phyloP scores from a whole-genome alignment of 2,113 vertebrate genomes.

The Prietella phreatophila region DNA sequence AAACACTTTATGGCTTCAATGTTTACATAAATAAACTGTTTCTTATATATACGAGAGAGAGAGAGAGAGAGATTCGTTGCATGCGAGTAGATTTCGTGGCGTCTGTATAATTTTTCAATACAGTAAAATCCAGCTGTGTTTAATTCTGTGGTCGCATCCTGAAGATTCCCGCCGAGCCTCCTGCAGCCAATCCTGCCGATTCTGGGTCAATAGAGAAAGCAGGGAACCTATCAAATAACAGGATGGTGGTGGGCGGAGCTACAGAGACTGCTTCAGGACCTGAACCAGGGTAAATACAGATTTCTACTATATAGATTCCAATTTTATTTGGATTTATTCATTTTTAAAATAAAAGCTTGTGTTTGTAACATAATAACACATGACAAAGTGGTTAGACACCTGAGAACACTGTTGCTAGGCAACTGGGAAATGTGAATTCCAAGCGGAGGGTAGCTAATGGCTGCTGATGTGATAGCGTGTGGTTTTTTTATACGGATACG shows the following conservation, averaged over 20 bases:
- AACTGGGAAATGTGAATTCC: neutral
- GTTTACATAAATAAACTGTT: too few species aligned
- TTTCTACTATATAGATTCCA: neutral
- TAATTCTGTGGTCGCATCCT: slow-evolving; percentile 7
- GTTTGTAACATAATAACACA: neutral
- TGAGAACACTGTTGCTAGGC: neutral
- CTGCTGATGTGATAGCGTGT: neutral
- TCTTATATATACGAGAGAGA: too few species aligned
- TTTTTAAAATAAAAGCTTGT: too few species aligned
- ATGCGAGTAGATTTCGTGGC: neutral
- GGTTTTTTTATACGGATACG: neutral
- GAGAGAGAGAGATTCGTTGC: neutral
- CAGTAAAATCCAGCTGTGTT: neutral
- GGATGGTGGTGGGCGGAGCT: slow-evolving; percentile 60
- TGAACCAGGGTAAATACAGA: slow-evolving; percentile 74
- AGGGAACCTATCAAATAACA: slow-evolving; percentile 67
- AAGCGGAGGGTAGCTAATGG: neutral
- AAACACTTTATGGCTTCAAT: too few species aligned
- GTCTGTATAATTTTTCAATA: neutral
- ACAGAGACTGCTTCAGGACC: slow-evolving; percentile 67
- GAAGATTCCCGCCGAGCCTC: slow-evolving; percentile 81
- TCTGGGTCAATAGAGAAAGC: slow-evolving; percentile 65
- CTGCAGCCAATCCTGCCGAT: slow-evolving; percentile 56
- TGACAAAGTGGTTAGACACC: neutral
- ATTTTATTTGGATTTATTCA: too few species aligned